Conservation (phyloP, 2,888 invertebrate genomes). For the Tryphoninae sp. region DNA sequence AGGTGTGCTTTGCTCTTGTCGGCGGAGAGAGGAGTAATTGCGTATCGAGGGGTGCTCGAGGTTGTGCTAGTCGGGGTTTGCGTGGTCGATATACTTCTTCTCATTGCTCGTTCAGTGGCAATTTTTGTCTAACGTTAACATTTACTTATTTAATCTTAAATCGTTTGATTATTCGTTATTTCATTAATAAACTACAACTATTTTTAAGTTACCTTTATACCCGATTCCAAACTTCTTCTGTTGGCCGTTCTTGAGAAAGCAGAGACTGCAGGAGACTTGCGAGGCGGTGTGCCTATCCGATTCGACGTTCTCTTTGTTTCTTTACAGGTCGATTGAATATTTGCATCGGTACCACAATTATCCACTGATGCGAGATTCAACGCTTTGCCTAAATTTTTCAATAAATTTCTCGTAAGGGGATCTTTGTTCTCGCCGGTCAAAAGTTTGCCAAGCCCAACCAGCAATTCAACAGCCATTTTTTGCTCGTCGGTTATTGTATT, state of each 20-base stretch:
- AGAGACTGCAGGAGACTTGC: constrained; percentile 39
- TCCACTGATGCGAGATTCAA: constrained; percentile 67
- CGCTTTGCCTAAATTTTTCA: constrained; percentile 71
- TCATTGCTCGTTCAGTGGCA: constrained; percentile 51
- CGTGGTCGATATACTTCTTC: constrained; percentile 67
- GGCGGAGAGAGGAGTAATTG: constrained; percentile 43
- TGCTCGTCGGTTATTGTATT: constrained; percentile 63
- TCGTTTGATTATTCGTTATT: not conserved
- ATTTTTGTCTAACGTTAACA: constrained; percentile 59
- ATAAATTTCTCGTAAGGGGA: constrained; percentile 70
- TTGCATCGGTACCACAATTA: constrained; percentile 45
- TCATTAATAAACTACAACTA: not conserved
- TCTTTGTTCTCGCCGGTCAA: constrained; percentile 69
- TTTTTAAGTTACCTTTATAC: constrained; percentile 54
- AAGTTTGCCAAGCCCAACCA: constrained; percentile 71
- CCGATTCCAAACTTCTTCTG: constrained; percentile 55
- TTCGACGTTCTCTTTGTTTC: constrained; percentile 42
- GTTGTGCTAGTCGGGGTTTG: constrained; percentile 50
- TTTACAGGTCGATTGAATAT: constrained; percentile 13
- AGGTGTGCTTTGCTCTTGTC: constrained; percentile 56
- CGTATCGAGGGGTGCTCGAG: constrained; percentile 30
- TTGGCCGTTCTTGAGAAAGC: constrained; percentile 45
- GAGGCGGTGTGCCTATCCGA: constrained; percentile 46
- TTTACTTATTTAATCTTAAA: not conserved
- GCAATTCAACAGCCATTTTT: constrained; percentile 68